Evolutionary conservation across 2,888 invertebrate genomes (phyloP), one percentile per base, ranked within the genome.

Genomic region (Tenthredo amoena): DNA sequence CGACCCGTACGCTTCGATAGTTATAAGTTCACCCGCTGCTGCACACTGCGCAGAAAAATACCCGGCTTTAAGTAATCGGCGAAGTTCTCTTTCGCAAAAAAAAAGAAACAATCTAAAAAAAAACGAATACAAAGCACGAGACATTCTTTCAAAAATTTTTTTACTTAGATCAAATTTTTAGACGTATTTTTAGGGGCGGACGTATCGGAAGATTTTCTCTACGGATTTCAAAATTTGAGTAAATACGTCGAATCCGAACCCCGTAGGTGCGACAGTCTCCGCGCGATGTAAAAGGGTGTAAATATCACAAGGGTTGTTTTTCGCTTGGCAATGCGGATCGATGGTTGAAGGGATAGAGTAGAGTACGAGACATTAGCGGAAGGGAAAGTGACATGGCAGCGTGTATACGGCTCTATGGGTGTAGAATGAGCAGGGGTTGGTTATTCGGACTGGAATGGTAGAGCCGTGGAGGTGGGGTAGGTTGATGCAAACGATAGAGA

Each of bases 401-500:
- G 0, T 31, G 50, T 34, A 77, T 50, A 50, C 7, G 10, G 31
- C 15, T 18, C 7, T 5, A 26, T 15, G 50, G 26, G 26, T 77
- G 21, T 31, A 12, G 72, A n/a, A 37, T 18, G 77, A 31, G 81
- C n/a, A 18, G 81, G 40, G 81, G 40, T 34, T n/a, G 81, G 81
- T 34, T 81, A 55, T 47, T 77, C 77, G 50, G 15, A 65, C 62
- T 4, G 40, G 62, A 81, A 81, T 62, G 62, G 40, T 10, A 81
- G 26, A 50, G 34, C 68, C 47, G 81, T n/a, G n/a, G n/a, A n/a
- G n/a, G 68, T 43, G 65, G 81, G 37, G 68, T 86, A 82, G 85
- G 85, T 88, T 85, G 90, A 92, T 92, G 92, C 92, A 92, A 92
- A 92, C 92, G 92, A 92, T 92, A 91, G 91, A 92, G 92, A 92